phyloP scores from a whole-genome alignment of 2,888 invertebrate genomes.

The Drosophila cognata region DNA sequence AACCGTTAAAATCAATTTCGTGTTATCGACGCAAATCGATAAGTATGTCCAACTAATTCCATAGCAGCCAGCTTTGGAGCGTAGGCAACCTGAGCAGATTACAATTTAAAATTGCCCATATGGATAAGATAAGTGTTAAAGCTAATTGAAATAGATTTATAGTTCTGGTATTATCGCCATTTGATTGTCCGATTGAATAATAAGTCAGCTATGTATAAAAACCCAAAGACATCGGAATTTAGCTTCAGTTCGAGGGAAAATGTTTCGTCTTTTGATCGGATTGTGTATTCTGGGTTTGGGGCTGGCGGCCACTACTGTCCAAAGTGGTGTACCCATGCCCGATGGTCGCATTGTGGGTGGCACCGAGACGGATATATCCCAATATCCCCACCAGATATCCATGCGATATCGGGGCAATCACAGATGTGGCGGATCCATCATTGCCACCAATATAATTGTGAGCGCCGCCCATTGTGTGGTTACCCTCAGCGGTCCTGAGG shows the following conservation, averaged over 20 bases:
- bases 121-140: conserved; percentile 42
- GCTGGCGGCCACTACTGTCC: conserved; percentile 41
- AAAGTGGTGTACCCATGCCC: conserved; percentile 47
- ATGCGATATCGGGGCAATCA: conserved; percentile 75
- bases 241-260: conserved; percentile 51
- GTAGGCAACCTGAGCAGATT: neutral
- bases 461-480: conserved; percentile 79
- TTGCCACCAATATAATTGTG: conserved; percentile 55
- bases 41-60: neutral
- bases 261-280: conserved; percentile 63
- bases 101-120: neutral
- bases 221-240: neutral
- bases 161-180: conserved; percentile 24
- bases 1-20: neutral
- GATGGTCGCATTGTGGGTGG: conserved; percentile 81
- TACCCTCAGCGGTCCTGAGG: conserved; percentile 25
- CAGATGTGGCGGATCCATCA: conserved; percentile 79
- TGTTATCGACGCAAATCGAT: conserved; percentile 3
- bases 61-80: conserved; percentile 6
- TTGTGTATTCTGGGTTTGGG: conserved; percentile 40
- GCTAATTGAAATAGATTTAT: conserved; percentile 34
- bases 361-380: conserved; percentile 51
- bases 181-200: conserved; percentile 4
- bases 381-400: conserved; percentile 78
- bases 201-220: conserved; percentile 40